Conservation (phyloP, 2,888 invertebrate species). For the Agrochola litura region DNA sequence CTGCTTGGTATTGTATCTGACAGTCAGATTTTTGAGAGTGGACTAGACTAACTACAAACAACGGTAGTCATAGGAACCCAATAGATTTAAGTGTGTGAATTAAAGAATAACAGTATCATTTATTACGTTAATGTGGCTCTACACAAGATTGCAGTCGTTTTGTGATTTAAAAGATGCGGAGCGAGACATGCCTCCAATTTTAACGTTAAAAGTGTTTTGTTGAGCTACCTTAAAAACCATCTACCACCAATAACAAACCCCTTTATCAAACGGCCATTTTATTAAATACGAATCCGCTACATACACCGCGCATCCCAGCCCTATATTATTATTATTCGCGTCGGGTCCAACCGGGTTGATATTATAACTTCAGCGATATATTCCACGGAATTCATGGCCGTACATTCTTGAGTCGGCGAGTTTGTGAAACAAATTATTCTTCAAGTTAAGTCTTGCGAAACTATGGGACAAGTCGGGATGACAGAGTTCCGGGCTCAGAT, state of each 20-base stretch:
- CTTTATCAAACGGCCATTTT: background rate
- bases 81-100: too few relatives aligned
- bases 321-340: slow-evolving; percentile 69
- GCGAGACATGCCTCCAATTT: background rate
- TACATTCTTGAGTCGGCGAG: slow-evolving; percentile 65
- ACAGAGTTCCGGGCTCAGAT: slow-evolving; percentile 50
- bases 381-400: slow-evolving; percentile 67
- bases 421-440: slow-evolving; percentile 71
- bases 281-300: slow-evolving; percentile 2
- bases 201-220: background rate
- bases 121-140: background rate
- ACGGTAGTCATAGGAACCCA: background rate
- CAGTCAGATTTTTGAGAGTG: background rate
- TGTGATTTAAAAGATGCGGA: background rate
- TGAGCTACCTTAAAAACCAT: background rate
- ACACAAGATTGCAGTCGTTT: too few relatives aligned
- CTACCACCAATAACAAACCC: background rate
- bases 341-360: slow-evolving; percentile 66
- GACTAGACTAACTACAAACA: background rate
- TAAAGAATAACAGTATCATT: background rate
- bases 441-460: slow-evolving; percentile 59
- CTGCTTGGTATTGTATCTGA: background rate
- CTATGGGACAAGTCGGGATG: slow-evolving; percentile 46
- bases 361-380: slow-evolving; percentile 74
- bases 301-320: slow-evolving; percentile 28